Evolutionary conservation across 2,113 vertebrate genomes (phyloP).

Genomic region (Catharus bicknelli): DNA sequence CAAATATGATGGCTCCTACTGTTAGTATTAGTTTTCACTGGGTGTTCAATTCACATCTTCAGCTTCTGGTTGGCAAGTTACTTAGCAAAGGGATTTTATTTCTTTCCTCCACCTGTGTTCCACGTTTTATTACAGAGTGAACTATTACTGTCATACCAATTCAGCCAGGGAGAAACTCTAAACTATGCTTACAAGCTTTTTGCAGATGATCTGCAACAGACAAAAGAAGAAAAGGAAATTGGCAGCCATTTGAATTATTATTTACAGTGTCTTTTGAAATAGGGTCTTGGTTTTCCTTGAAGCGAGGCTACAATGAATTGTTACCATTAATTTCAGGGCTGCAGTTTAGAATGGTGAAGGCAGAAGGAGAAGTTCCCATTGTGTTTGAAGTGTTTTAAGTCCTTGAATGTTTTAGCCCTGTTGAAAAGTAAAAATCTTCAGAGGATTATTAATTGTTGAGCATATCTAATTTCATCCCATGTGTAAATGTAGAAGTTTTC

Average conservation of each 20-base stretch:
- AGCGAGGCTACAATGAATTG: neutral
- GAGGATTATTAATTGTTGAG: neutral
- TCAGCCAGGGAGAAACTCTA: neutral
- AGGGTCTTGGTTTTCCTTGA: neutral
- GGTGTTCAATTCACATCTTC: neutral
- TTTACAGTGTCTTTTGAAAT: neutral
- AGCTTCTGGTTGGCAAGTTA: neutral
- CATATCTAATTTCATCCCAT: neutral
- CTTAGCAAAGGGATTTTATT: neutral
- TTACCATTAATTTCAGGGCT: neutral
- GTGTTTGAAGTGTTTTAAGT: neutral
- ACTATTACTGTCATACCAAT: neutral
- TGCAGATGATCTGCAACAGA: neutral
- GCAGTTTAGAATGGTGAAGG: neutral
- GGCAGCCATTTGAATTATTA: neutral
- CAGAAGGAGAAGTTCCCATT: neutral
- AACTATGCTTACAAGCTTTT: neutral
- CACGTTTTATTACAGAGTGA: neutral
- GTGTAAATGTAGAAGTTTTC: neutral
- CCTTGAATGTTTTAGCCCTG: neutral
- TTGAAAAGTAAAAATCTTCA: slow-evolving; percentile 3
- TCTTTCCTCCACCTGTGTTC: neutral
- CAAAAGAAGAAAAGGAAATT: neutral
- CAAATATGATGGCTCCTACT: neutral
- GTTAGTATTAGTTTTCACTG: neutral